Conservation (phyloP, 64 coral and sea anemone genomes). For the Actinia tenebrosa region DNA sequence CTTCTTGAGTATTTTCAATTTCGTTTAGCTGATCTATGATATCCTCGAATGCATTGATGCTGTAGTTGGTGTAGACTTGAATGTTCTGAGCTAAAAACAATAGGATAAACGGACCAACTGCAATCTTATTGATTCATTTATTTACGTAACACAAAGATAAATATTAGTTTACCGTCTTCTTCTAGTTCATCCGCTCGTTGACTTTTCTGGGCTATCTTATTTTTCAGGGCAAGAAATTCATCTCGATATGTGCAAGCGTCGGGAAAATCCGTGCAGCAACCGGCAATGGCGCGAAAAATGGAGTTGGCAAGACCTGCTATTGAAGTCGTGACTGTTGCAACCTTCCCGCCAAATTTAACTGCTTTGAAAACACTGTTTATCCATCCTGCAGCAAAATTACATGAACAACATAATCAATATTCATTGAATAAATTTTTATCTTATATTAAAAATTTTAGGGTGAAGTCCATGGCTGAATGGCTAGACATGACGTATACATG, state of each 20-base stretch:
- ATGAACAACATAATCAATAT: no score
- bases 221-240: not conserved
- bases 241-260: slow-evolving; percentile 8
- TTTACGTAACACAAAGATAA: not conserved
- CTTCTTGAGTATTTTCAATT: not conserved
- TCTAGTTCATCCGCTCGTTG: not conserved
- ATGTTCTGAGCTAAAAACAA: not conserved
- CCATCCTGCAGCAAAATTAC: not conserved
- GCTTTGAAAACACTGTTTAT: not conserved
- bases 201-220: not conserved
- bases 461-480: no score
- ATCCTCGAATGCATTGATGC: not conserved
- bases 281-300: slow-evolving; percentile 18
- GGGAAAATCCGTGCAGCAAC: slow-evolving; percentile 1
- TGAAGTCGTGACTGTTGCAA: not conserved
- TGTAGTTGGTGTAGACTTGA: slow-evolving; percentile 8
- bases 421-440: no score
- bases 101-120: no score
- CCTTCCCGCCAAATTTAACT: not conserved
- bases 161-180: not conserved
- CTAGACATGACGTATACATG: no score
- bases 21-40: slow-evolving; percentile 8
- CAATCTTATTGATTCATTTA: no score
- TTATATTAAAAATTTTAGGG: no score
- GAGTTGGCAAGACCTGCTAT: not conserved